Evolutionary conservation across 2,888 invertebrate genomes (phyloP).

Genomic region (Steinernema carpocapsae): DNA sequence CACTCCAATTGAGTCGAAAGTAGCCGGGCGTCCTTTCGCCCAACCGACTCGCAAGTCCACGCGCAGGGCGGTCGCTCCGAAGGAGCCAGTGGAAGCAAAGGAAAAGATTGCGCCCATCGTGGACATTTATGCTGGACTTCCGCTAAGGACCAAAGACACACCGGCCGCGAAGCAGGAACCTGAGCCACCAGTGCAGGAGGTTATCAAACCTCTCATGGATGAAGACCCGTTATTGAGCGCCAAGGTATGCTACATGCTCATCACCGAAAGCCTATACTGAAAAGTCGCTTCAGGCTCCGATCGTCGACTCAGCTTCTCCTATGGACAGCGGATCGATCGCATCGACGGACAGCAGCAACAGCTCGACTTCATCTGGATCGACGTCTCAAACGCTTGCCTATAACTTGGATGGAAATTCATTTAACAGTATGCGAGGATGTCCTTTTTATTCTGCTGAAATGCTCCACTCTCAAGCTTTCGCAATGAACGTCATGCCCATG

Average conservation of each 20-base stretch:
- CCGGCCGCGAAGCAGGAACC: neutral
- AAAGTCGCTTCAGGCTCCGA: too few relatives aligned
- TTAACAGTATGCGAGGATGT: conserved; percentile 32
- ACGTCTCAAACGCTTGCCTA: conserved; percentile 14
- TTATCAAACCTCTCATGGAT: too few relatives aligned
- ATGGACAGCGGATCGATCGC: conserved; percentile 35
- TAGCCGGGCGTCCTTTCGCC: neutral
- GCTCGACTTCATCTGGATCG: conserved; percentile 27
- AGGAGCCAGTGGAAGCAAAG: neutral
- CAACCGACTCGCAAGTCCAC: conserved; percentile 20
- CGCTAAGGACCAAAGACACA: neutral
- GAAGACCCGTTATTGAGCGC: too few relatives aligned
- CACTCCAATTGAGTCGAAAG: conserved; percentile 18
- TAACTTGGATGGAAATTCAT: conserved; percentile 19
- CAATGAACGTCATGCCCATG: conserved; percentile 41
- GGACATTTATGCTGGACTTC: conserved; percentile 23
- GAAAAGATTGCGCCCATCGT: conserved; percentile 24
- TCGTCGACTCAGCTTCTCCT: conserved; percentile 27
- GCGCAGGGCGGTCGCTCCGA: conserved; percentile 7
- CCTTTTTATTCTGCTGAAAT: conserved; percentile 20
- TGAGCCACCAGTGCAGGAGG: neutral
- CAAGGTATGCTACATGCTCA: too few relatives aligned
- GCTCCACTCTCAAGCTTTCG: conserved; percentile 10
- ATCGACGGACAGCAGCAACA: conserved; percentile 40
- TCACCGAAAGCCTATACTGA: too few relatives aligned